A percentile compares a stretch with the other conserved stretches of the same genome.
Evolutionary conservation across 2,888 invertebrate species (phyloP).

Genomic region (Amphipyra berbera): DNA sequence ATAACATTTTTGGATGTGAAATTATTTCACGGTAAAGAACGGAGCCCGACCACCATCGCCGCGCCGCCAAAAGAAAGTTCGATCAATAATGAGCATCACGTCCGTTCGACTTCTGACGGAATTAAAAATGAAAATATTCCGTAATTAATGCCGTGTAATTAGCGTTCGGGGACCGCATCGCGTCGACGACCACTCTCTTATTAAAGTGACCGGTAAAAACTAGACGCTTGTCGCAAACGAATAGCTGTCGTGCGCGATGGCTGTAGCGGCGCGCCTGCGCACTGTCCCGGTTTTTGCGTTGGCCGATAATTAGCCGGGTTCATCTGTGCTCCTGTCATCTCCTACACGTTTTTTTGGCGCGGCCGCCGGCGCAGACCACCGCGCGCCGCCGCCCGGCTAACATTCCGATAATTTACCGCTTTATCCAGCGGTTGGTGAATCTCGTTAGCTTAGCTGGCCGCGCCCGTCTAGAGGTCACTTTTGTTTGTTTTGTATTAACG

Average conservation of each 20-base stretch:
- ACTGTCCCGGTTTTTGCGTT: conserved; percentile 78
- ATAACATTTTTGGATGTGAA: conserved; percentile 53
- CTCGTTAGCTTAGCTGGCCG: conserved; percentile 84
- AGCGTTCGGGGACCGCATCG: conserved; percentile 70
- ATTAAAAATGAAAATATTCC: conserved; percentile 74
- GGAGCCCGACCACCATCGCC: conserved; percentile 55
- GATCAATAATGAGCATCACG: conserved; percentile 75
- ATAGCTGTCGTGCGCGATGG: conserved; percentile 76
- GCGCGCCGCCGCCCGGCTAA: conserved; percentile 75
- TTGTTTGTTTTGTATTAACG: conserved; percentile 89
- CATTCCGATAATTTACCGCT: conserved; percentile 89
- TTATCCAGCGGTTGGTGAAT: conserved; percentile 88
- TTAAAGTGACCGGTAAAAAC: conserved; percentile 76
- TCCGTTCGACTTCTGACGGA: conserved; percentile 68
- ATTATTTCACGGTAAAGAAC: conserved; percentile 51
- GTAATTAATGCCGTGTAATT: conserved; percentile 83
- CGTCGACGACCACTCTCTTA: conserved; percentile 71
- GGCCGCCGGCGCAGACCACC: conserved; percentile 82
- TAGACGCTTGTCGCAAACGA: conserved; percentile 72
- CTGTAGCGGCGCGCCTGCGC: conserved; percentile 77
- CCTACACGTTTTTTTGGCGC: conserved; percentile 85
- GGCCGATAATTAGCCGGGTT: conserved; percentile 81
- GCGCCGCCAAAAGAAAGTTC: conserved; percentile 67
- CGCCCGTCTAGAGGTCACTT: conserved; percentile 87
- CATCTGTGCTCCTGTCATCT: conserved; percentile 86